Base-by-base conservation (phyloP, 2,113 vertebrate genomes). In the Brachionichthys hirsutus region DNA sequence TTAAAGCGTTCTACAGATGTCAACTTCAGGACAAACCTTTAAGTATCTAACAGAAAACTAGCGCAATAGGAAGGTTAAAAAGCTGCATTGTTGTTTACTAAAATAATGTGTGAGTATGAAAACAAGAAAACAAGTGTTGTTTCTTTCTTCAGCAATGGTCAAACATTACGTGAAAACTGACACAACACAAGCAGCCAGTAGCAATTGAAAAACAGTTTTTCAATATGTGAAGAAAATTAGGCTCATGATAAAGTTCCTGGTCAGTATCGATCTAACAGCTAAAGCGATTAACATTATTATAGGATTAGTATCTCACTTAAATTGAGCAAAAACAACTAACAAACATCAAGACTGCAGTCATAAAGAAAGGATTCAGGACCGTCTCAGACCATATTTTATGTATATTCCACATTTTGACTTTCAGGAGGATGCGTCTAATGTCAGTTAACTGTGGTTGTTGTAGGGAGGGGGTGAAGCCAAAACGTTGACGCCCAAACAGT, bases 401-500 rank as follows among this genome's bases (percentile, higher is more conserved):
- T 48, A 15, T 7, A 46, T 30, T 12, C 14, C 15, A 14, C 0
- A 0, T 42, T 18, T 12, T 41, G 3, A 41, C 12, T 4, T 4
- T 17, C 18, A 20, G 35, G 55, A 16, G 55, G 17, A 13, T 46
- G 12, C 58, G 43, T 35, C 17, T 72, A 1, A 73, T 14, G 4
- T 15, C 35, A 58, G 43, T 77, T 17, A n/a, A n/a, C 44, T 71
- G 64, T 84, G 48, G 20, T 36, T 36, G 3, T 15, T 82, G 47
- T 74, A 98, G 96, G 95, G 95, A 90, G 78, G 91, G 73, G 87
- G 92, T 40, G 97, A 98, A 84, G 89, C 94, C 18, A 94, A 94
- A 69, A 96, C 83, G 42, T 90, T 99, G 51, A 97, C 94, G 19
- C 94, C 96, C 45, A 98, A 96, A 81, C 97, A 98, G 77, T 99